Conservation (phyloP, 2,888 invertebrate species). For the Thysanoteuthis rhombus region DNA sequence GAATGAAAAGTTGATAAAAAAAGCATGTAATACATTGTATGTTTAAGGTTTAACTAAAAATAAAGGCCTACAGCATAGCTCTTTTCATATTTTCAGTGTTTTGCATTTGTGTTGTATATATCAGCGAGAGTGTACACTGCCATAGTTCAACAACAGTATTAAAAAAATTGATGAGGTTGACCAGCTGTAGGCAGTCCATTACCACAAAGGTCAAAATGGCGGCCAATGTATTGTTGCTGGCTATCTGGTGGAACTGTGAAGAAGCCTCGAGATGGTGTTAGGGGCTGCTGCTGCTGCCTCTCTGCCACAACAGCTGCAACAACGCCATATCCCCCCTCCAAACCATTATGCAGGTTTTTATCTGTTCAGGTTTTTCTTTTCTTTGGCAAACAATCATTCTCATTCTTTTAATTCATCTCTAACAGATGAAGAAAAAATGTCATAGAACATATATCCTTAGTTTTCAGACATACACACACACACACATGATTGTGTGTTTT, state of each 20-base stretch:
- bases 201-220: neutral
- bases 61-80: neutral
- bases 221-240: neutral
- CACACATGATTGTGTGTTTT: neutral
- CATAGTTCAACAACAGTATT: neutral
- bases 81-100: neutral
- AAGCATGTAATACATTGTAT: neutral
- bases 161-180: slow-evolving; percentile 12
- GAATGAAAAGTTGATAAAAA: neutral
- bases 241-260: neutral
- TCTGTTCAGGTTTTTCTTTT: neutral
- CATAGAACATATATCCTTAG: neutral
- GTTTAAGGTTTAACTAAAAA: neutral
- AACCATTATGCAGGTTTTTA: neutral
- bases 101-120: neutral
- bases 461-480: too few species aligned
- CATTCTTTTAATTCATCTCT: neutral
- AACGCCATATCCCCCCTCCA: neutral
- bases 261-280: neutral
- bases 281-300: neutral
- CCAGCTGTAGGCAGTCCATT: neutral
- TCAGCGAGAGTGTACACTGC: neutral
- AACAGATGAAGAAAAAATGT: neutral
- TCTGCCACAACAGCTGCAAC: neutral
- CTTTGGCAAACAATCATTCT: neutral